Conservation (phyloP, 2,888 invertebrate species). For the Drosophila histrio region DNA sequence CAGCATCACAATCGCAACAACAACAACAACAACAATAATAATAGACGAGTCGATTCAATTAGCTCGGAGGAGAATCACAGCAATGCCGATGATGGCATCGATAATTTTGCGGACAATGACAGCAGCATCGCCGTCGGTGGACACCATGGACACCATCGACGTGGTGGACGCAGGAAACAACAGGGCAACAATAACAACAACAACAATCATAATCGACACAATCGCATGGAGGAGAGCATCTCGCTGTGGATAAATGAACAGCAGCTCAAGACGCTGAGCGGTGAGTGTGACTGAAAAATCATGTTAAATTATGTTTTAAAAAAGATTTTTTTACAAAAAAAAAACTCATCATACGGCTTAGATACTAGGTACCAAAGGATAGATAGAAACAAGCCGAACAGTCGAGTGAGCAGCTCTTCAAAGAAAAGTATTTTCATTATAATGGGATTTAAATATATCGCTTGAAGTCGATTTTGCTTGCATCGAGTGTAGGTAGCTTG, state of each 20-base stretch:
- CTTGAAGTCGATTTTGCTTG: too few relatives aligned
- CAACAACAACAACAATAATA: slow-evolving; percentile 50
- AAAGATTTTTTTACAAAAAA: too few relatives aligned
- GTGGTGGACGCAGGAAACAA: slow-evolving; percentile 58
- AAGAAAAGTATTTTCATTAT: too few relatives aligned
- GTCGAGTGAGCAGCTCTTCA: too few relatives aligned
- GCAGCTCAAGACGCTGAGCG: slow-evolving; percentile 95
- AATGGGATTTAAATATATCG: too few relatives aligned
- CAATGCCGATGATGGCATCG: slow-evolving; percentile 43
- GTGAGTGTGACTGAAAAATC: slow-evolving; percentile 85
- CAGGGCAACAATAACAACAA: slow-evolving; percentile 36
- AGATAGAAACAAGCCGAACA: too few relatives aligned
- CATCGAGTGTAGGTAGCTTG: too few relatives aligned
- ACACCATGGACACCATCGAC: slow-evolving; percentile 25
- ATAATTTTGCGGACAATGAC: slow-evolving; percentile 53
- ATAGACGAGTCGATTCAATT: slow-evolving; percentile 52
- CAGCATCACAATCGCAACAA: slow-evolving; percentile 66
- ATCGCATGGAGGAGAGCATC: slow-evolving; percentile 85
- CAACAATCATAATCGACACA: slow-evolving; percentile 66
- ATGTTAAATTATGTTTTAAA: too few relatives aligned
- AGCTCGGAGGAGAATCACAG: slow-evolving; percentile 67
- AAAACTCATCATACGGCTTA: too few relatives aligned
- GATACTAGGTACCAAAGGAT: too few relatives aligned
- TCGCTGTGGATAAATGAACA: slow-evolving; percentile 96
- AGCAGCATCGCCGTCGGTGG: slow-evolving; percentile 22